Evolutionary conservation across 35 echinoderm and acorn worm species (phyloP).

Genomic region (Nesometra sesokonis): DNA sequence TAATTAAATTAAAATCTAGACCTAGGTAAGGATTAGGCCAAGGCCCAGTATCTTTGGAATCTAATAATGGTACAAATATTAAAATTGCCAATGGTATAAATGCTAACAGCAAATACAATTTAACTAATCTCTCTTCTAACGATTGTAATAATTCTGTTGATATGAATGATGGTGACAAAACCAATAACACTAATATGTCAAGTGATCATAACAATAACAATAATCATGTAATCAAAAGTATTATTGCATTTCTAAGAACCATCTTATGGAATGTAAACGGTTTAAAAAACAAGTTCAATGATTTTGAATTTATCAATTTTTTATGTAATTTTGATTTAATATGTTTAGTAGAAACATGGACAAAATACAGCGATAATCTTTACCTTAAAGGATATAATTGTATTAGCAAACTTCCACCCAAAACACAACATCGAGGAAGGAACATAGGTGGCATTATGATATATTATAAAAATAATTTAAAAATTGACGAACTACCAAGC

Average conservation of each 20-base stretch:
- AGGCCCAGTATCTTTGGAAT: no score
- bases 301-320: neutral
- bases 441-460: neutral
- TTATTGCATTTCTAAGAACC: neutral
- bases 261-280: neutral
- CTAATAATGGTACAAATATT: no score
- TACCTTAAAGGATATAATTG: neutral
- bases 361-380: neutral
- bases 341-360: neutral
- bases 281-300: neutral
- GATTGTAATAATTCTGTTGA: no score
- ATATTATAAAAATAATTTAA: neutral
- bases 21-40: no score
- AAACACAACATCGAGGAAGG: neutral
- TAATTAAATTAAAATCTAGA: no score
- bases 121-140: no score
- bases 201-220: no score
- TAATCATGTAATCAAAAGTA: neutral
- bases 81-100: no score
- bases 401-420: neutral
- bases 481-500: neutral
- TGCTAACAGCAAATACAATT: no score
- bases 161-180: no score
- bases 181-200: no score
- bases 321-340: neutral